Base-by-base conservation (phyloP, 2,113 vertebrate genomes). In the Plotosus lineatus region DNA sequence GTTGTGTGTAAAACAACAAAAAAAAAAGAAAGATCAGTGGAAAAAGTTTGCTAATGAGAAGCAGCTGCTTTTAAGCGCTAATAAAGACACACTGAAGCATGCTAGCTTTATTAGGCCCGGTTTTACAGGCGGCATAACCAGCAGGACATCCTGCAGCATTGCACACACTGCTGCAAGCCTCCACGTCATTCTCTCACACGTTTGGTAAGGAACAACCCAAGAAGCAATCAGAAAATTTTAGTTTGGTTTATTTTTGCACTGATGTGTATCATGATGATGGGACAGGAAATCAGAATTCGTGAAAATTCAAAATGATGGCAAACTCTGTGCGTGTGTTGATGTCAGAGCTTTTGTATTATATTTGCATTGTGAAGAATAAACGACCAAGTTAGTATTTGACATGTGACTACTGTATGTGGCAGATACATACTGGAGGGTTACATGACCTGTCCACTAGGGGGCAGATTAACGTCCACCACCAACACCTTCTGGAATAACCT, bases 41-140 rank as follows among this genome's bases (percentile, higher is more conserved):
- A 42, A 80, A 80, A 75, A 4, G 6, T 51, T 36, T 12, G 15
- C 40, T 75, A 65, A 81, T 44, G n/a, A 14, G 14, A 48, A 81
- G 10, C 79, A 81, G 44, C 56, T 63, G 79, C 71, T 63, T 61
- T 73, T 63, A 28, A 74, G 10, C 42, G 11, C 28, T 73, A 36
- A 58, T 46, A 80, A 72, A 44, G 26, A 53, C 68, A 71, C 73
- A 1, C 77, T 44, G n/a, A n/a, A 71, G 77, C 48, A 50, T 10
- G 33, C 23, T 28, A 23, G 19, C 17, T 11, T 51, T 73, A 51
- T 51, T 11, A 33, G 14, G 26, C 26, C 28, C 50, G 17, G 10
- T 10, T 71, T 71, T 31, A 50, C n/a, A 48, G 40, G 68, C 36
- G 15, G 15, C 17, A 51, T 69, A 71, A 79, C 2, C 60, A 79